Percentiles rank a stretch among this genome's conserved stretches.
Conservation (phyloP, 2,888 invertebrate genomes). For the Cynaeus angustus region DNA sequence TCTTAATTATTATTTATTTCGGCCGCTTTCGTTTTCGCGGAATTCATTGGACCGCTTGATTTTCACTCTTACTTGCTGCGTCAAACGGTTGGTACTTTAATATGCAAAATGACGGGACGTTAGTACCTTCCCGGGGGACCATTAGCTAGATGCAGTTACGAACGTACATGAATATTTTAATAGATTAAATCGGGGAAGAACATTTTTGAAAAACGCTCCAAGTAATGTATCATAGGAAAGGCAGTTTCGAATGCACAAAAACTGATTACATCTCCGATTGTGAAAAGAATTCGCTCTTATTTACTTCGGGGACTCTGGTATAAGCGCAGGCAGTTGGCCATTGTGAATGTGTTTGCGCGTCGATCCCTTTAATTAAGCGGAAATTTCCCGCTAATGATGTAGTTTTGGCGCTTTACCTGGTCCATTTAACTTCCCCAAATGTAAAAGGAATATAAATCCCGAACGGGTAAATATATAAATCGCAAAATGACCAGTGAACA, state of each 20-base stretch:
- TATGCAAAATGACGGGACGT: constrained; percentile 31
- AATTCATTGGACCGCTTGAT: constrained; percentile 45
- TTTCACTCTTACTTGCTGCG: constrained; percentile 22
- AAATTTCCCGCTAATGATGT: constrained; percentile 35
- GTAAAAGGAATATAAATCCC: constrained; percentile 61
- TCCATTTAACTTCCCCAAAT: constrained; percentile 59
- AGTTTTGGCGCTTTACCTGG: constrained; percentile 52
- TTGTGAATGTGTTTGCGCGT: constrained; percentile 4
- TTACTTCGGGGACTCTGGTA: no score
- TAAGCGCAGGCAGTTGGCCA: not conserved
- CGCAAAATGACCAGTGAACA: constrained; percentile 66
- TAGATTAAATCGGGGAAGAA: constrained; percentile 13
- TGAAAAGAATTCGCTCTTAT: no score
- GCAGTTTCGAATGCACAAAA: no score
- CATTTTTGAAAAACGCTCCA: constrained; percentile 25
- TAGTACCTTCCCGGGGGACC: constrained; percentile 23
- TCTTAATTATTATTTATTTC: constrained; percentile 62
- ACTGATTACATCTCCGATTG: no score
- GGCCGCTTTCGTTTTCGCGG: constrained; percentile 34
- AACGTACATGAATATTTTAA: constrained; percentile 30
- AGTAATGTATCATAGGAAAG: not conserved
- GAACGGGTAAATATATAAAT: constrained; percentile 65
- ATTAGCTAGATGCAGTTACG: constrained; percentile 29
- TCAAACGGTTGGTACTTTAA: constrained; percentile 26
- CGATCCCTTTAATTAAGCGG: constrained; percentile 27